Evolutionary conservation across 2,888 invertebrate species (phyloP).

Genomic region (Ametastegia equiseti): DNA sequence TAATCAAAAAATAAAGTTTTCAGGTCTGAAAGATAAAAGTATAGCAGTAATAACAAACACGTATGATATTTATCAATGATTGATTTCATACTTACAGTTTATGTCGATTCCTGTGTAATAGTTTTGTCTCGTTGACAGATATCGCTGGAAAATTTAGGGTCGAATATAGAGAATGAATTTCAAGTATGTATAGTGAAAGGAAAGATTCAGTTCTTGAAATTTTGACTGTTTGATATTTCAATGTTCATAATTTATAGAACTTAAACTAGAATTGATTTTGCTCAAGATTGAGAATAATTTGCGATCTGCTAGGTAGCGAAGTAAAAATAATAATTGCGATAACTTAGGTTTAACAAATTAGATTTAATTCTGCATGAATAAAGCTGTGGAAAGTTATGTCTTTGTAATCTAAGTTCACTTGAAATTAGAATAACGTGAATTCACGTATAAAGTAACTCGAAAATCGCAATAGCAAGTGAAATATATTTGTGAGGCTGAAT

Average conservation of each 20-base stretch:
- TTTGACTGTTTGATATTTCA: background rate
- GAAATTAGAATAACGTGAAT: background rate
- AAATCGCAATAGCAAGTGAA: background rate
- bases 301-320: background rate
- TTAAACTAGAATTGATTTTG: constrained; percentile 5
- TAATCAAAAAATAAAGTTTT: constrained; percentile 18
- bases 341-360: background rate
- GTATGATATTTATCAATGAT: background rate
- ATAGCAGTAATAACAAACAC: background rate
- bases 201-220: background rate
- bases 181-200: background rate
- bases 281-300: constrained; percentile 30
- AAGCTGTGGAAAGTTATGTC: constrained; percentile 18
- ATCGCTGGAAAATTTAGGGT: background rate
- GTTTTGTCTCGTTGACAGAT: background rate
- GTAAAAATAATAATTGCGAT: background rate
- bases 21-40: background rate
- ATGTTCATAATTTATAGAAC: background rate
- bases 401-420: background rate
- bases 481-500: background rate
- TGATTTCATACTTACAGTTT: background rate
- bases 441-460: background rate
- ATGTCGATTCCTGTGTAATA: background rate
- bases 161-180: background rate
- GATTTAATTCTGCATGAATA: constrained; percentile 23